Evolutionary conservation across 2,888 invertebrate species (phyloP), one percentile per base, ranked within the genome.

Genomic region (Drosophila eohydei): DNA sequence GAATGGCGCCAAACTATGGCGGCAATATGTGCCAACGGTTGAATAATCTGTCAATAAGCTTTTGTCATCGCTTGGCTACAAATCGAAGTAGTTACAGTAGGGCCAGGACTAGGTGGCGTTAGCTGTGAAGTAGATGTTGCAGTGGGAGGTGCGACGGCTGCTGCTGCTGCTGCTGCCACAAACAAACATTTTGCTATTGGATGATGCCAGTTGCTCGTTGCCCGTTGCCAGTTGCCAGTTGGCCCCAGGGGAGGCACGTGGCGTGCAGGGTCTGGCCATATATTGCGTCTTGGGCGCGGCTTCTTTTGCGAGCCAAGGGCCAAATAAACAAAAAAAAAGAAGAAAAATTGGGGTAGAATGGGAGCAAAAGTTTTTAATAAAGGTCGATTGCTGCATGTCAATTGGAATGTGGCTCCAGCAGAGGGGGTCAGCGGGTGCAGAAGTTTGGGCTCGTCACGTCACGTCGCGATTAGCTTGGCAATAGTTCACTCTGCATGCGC

Each of bases 41-140:
- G 90, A 88, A 90, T 88, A 88, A 88, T 88, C 87, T 88, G 86
- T 88, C 87, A 90, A 90, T 90, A 90, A 87, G 86, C 88, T 88
- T 80, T 90, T 89, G 87, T 87, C 86, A 87, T 89, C 89, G 84
- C 71, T 74, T 70, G 79, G 77, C 78, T 74, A 41, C 55, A 56
- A 69, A 46, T 16, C 44, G 60, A 43, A 71, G 60, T 34, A 59
- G 71, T 38, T 16, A 32, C 59, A 50, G 41, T 38, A 3, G 61
- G 41, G 60, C 36, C 46, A 38, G 30, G 16, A 34, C 9, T 38
- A 40, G 50, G 46, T 62, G 70, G 46, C 43, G 57, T 16, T 32
- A 21, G 32, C 50, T 34, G 1, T 50, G 32, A 32, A 34, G 32
- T 16, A 50, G 21, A 12, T 50, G 32, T 12, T 30, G 21, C 11